Evolutionary conservation across 2,797 vertebrate genomes (phyloP), one percentile per base, ranked within the genome.

Genomic region (Mormyrus proboscirostris): DNA sequence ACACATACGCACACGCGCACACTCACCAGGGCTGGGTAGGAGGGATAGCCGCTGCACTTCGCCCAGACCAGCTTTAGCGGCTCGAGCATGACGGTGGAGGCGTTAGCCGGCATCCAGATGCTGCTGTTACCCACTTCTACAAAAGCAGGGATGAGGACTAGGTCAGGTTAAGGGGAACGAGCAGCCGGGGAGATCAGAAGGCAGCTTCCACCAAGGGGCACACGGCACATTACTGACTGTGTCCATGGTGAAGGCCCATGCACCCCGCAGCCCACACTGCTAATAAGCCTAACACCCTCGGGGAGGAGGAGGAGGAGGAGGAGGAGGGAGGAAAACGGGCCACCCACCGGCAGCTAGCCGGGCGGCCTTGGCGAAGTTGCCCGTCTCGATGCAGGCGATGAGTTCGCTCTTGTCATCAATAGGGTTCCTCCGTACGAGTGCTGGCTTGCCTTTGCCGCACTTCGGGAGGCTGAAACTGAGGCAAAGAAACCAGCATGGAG

Each of bases 31-130:
- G 98, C 98, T 88, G 98, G 98, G 94, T 99, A 99, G 89, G 98
- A 99, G 69, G 98, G 98, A 93, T 99, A 99, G 93, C 98, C 98
- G 86, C 98, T 99, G 96, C 98, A 99, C 96, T 99, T 99, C 95
- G 98, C 98, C 98, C 98, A 99, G 91, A 99, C 98, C 94, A 99
- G 97, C 94, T 99, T 99, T 91, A 99, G 95, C 92, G 98, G 98
- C 95, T 99, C 98, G 94, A 99, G 96, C 59, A 96, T 97, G 90
- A 98, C 97, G 90, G 97, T 97, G 84, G 97, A 96, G 87, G 97
- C 96, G 55, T 97, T 98, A 89, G 98, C 95, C 87, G 98, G 98
- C 94, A 98, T 99, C 98, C 98, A 99, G 96, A 99, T 98, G 94
- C 96, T 98, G 95, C 95, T 98, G 95, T 98, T 98, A 91, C 98